These are phyloP conservation scores for Apis mellifera DNA, from an alignment of 1,140 invertebrate species.

Conservation along the genomic window Amel_HAv3.1 CM009939.2:8684501-8685000, in stretches of 20 bases:
- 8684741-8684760: slow-evolving; percentile 16
- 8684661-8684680: neutral
- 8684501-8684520: neutral
- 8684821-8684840: slow-evolving; percentile 27
- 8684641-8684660: neutral
- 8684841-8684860: neutral
- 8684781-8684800: neutral
- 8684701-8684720: slow-evolving; percentile 13
- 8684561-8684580: neutral
- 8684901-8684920: neutral
- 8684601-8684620: too few species aligned
- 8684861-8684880: too few species aligned
- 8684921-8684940: neutral
- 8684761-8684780: neutral
- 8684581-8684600: too few species aligned
- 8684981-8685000: too few species aligned
- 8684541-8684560: neutral
- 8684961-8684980: too few species aligned
- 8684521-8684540: slow-evolving; percentile 19
- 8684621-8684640: fast-evolving
- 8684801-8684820: slow-evolving; percentile 23
- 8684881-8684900: neutral
- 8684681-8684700: slow-evolving; percentile 17
- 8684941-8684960: too few species aligned
- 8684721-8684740: neutral